Percentiles rank a stretch among this genome's conserved stretches.
phyloP scores from a whole-genome alignment of 2,113 vertebrate genomes.

The Porphyrio hochstetteri region DNA sequence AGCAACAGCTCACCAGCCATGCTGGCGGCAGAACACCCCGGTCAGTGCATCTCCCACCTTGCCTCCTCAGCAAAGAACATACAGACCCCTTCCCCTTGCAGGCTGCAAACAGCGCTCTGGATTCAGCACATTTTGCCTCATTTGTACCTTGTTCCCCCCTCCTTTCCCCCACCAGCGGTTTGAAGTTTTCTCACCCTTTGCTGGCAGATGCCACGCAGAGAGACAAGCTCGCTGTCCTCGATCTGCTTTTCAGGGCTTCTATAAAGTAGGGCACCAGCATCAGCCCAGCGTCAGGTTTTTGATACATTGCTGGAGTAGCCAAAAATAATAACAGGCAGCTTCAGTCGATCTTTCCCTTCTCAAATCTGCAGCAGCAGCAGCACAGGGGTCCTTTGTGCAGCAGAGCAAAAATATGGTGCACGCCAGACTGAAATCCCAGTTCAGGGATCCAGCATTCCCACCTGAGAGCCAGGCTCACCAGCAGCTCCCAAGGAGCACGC shows the following conservation, averaged over 20 bases:
- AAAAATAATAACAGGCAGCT: slow-evolving; percentile 45
- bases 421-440: neutral
- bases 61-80: neutral
- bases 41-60: neutral
- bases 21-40: neutral
- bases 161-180: neutral
- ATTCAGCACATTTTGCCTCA: neutral
- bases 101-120: neutral
- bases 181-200: slow-evolving; percentile 65
- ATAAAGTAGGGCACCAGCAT: slow-evolving; percentile 63
- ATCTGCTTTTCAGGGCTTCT: slow-evolving; percentile 64
- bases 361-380: neutral
- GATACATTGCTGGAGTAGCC: slow-evolving; percentile 63
- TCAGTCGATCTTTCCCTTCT: neutral
- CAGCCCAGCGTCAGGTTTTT: slow-evolving; percentile 47
- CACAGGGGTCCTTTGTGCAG: neutral
- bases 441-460: neutral
- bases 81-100: neutral
- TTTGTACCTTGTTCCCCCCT: neutral
- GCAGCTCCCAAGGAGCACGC: rapidly evolving
- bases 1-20: neutral
- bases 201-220: slow-evolving; percentile 42
- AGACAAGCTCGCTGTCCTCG: slow-evolving; percentile 58
- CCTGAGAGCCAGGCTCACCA: neutral
- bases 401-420: neutral